These are phyloP conservation scores for Blastobasis lacticolella DNA, from an alignment of 2,888 invertebrate genomes.

Conservation along the genomic window DNA sequence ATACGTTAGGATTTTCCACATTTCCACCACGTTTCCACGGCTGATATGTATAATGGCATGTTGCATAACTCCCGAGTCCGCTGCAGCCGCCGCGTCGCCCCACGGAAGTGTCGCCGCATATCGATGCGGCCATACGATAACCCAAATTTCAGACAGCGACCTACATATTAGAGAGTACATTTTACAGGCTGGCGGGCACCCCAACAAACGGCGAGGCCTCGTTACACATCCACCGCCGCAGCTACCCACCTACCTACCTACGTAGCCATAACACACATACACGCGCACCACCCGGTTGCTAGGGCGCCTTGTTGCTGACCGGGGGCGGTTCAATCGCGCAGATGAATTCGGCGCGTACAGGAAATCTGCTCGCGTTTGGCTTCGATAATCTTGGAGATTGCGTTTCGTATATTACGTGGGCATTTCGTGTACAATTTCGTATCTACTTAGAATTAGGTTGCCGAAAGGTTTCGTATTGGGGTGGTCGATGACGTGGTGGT, in stretches of 20 bases:
- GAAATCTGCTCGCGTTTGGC: no score
- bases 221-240: conserved; percentile 15
- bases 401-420: no score
- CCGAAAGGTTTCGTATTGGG: no score
- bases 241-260: conserved; percentile 28
- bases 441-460: no score
- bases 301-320: conserved; percentile 32
- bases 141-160: conserved; percentile 68
- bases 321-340: conserved; percentile 13
- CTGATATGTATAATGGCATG: no score
- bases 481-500: no score
- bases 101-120: conserved; percentile 58
- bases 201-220: conserved; percentile 34
- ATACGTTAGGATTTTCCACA: no score
- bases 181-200: conserved; percentile 46
- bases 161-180: conserved; percentile 60
- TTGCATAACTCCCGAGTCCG: conserved; percentile 47
- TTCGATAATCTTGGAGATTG: no score
- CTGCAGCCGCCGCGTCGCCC: conserved; percentile 51
- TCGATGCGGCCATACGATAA: conserved; percentile 66
- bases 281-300: conserved; percentile 9
- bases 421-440: no score
- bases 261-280: conserved; percentile 3
- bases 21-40: no score
- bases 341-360: not conserved